Conservation (phyloP, 2,797 vertebrate genomes). For the Siniperca scherzeri region DNA sequence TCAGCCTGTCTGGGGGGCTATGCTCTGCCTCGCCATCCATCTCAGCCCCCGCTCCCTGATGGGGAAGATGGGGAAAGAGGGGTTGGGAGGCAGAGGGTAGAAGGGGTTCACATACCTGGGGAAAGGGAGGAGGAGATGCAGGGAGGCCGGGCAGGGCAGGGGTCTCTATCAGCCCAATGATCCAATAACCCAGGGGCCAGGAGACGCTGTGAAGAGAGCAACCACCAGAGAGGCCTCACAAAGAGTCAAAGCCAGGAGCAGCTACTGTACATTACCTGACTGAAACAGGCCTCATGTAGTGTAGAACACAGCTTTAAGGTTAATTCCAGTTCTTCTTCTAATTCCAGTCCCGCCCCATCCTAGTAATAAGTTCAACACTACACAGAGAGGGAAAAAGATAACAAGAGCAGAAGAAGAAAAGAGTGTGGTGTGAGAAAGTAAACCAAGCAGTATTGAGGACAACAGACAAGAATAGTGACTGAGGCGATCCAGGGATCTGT, state of each 20-base stretch:
- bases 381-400: too few relatives aligned
- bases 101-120: slow-evolving; percentile 64
- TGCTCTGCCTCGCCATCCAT: slow-evolving; percentile 78
- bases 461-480: too few relatives aligned
- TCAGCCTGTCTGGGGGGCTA: slow-evolving; percentile 90
- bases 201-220: slow-evolving; percentile 47
- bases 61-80: slow-evolving; percentile 55
- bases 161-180: slow-evolving; percentile 59
- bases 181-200: slow-evolving; percentile 63
- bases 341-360: too few relatives aligned
- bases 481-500: background rate
- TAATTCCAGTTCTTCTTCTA: background rate
- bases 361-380: too few relatives aligned
- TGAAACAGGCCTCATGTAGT: background rate
- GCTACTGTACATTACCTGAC: background rate
- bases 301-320: background rate
- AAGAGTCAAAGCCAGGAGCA: slow-evolving; percentile 19
- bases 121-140: slow-evolving; percentile 50
- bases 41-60: slow-evolving; percentile 79
- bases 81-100: slow-evolving; percentile 60
- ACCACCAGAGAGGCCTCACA: slow-evolving; percentile 65
- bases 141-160: slow-evolving; percentile 46
- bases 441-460: too few relatives aligned
- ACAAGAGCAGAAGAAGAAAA: too few relatives aligned
- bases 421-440: too few relatives aligned